Base-by-base conservation (phyloP, 2,797 vertebrate species). In the Muscicapa comitata region DNA sequence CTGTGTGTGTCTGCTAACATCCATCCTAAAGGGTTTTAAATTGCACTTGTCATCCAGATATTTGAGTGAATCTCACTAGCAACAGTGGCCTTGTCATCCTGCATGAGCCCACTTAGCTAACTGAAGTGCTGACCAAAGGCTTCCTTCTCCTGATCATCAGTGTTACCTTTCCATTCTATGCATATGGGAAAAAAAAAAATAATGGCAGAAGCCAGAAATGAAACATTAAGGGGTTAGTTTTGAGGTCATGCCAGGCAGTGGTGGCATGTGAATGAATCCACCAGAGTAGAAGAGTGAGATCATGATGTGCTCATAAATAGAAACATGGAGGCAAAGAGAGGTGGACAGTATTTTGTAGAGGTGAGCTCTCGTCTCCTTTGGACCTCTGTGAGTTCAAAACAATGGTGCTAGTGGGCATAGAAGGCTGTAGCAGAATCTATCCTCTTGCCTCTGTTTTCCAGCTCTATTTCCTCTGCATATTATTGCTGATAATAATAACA, bases 401-500 rank as follows among this genome's bases (percentile, higher is more conserved):
- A 0, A 10, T 61, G 40, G 20, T 57, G 33, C 4, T 43, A 24
- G 23, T 13, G 58, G 66, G 45, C n/a, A 18, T 1, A 67, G 33
- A 58, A 90, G 63, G 59, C 26, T 80, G 61, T 10, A 73, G 51
- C 40, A 88, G 45, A 81, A 55, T 59, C 63, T 70, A 10, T 61
- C 37, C 45, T 74, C 51, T 54, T 81, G 48, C 26, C 48, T 93
- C 80, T 62, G 19, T 93, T 95, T 86, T 94, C 86, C 68, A 92
- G 71, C 42, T 90, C 90, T 55, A 81, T 92, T 96, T 94, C 71
- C 63, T 86, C 77, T 92, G 77, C 59, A 40, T 57, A 73, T 93
- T 95, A 93, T 91, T 93, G 91, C 80, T 93, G 58, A 93, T 85
- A 85, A 95, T 86, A 92, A 86, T 88, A 95, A 92, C 86, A 94